A percentile compares a stretch with the other conserved stretches of the same genome.
These are phyloP conservation scores for Pygathrix nemaeus DNA, from an alignment of 2,113 vertebrate genomes.

Conservation along the genomic window DNA sequence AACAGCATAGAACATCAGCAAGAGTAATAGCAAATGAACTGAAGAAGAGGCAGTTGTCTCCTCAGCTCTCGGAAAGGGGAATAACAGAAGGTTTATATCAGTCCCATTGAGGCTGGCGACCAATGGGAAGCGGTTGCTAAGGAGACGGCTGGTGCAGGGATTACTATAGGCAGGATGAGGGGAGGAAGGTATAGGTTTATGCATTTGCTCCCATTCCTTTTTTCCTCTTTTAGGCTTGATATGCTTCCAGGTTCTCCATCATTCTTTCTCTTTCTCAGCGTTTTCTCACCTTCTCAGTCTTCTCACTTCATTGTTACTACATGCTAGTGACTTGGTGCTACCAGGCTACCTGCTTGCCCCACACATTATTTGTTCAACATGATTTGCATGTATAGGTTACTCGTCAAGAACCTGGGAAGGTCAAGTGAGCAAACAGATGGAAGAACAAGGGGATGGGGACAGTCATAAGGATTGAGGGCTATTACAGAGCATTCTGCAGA, in stretches of 20 bases:
- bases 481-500: not conserved
- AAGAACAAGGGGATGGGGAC: not conserved
- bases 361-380: not conserved
- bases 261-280: not conserved
- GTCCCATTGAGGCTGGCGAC: not conserved
- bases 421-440: not conserved
- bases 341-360: not conserved
- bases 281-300: not conserved
- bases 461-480: not conserved
- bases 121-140: not conserved
- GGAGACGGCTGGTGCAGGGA: not conserved
- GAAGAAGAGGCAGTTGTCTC: not conserved
- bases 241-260: not conserved
- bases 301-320: not conserved
- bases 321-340: not conserved
- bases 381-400: not conserved
- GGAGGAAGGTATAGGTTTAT: not conserved
- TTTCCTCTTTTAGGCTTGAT: not conserved
- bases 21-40: not conserved
- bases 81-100: not conserved
- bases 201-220: not conserved
- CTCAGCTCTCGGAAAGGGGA: not conserved
- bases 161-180: not conserved
- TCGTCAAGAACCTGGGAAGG: not conserved
- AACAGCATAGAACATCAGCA: not conserved